Percentiles rank a stretch among this genome's conserved stretches.
These are phyloP conservation scores for Dilophus febrilis DNA, from an alignment of 2,888 invertebrate genomes.

Conservation along the genomic window DNA sequence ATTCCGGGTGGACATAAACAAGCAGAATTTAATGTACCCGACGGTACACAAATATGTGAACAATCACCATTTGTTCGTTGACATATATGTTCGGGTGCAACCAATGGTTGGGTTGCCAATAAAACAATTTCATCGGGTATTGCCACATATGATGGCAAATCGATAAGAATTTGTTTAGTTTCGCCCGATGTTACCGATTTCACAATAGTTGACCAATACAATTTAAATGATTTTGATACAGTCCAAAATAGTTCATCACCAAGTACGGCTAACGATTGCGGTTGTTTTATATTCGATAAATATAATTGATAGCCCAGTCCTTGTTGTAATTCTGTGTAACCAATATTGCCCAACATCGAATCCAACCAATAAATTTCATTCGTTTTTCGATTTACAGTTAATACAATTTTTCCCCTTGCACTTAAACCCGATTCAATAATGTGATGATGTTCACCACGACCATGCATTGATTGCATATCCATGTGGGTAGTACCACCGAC, in stretches of 20 bases:
- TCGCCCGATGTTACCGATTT: slow-evolving; percentile 23
- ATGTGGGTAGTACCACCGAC: slow-evolving; percentile 36
- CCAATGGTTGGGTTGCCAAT: slow-evolving; percentile 6
- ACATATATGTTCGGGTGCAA: slow-evolving; percentile 36
- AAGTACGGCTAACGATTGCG: slow-evolving; percentile 41
- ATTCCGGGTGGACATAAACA: slow-evolving; percentile 53
- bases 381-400: slow-evolving; percentile 35
- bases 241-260: slow-evolving; percentile 57
- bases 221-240: slow-evolving; percentile 33
- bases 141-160: slow-evolving; percentile 14
- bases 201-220: slow-evolving; percentile 40
- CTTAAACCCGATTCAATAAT: slow-evolving; percentile 25
- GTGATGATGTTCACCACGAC: slow-evolving; percentile 31
- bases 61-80: slow-evolving; percentile 43
- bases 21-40: slow-evolving; percentile 20
- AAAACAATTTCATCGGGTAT: slow-evolving; percentile 10
- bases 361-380: slow-evolving; percentile 51
- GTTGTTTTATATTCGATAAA: slow-evolving; percentile 30
- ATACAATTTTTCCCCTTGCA: slow-evolving; percentile 20
- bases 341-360: slow-evolving; percentile 44
- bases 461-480: slow-evolving; percentile 51
- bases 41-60: slow-evolving; percentile 53
- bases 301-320: slow-evolving; percentile 27
- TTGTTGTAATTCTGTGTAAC: slow-evolving; percentile 41
- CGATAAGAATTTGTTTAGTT: slow-evolving; percentile 16